Evolutionary conservation across 2,888 invertebrate species (phyloP).

Genomic region (Eugnorisma glareosa): DNA sequence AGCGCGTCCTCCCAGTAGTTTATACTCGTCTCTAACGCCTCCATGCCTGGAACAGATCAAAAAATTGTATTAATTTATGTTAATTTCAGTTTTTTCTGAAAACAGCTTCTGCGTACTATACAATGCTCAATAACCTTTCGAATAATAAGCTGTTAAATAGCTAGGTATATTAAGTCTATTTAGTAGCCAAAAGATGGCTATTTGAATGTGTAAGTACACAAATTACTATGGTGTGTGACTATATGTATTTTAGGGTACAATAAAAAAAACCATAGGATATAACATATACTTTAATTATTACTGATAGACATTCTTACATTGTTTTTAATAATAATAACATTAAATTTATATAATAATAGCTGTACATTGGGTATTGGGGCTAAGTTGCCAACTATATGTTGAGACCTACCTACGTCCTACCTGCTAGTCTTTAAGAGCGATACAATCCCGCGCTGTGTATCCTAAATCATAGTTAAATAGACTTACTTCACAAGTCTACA

Average conservation of each 20-base stretch:
- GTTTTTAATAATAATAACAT: conserved; percentile 1
- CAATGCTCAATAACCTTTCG: neutral
- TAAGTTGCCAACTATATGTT: neutral
- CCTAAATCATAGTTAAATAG: conserved; percentile 6
- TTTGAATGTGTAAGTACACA: neutral
- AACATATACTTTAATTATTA: conserved; percentile 30
- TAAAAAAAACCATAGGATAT: conserved; percentile 7
- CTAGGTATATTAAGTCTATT: neutral
- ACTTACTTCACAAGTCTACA: conserved; percentile 1
- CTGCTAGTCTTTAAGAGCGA: conserved; percentile 2
- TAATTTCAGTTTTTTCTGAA: neutral
- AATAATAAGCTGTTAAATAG: neutral
- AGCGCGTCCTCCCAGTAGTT: conserved; percentile 99
- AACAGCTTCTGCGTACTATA: neutral
- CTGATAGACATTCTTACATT: neutral
- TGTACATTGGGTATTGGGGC: neutral
- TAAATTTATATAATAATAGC: neutral
- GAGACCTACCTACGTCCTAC: conserved; percentile 10
- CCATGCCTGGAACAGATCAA: conserved; percentile 93
- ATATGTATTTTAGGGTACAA: conserved; percentile 5
- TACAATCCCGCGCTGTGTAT: neutral
- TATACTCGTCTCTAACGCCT: conserved; percentile 97
- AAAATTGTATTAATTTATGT: neutral
- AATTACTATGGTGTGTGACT: neutral
- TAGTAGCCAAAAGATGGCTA: neutral